Evolutionary conservation across 2,888 invertebrate species (phyloP), one percentile per base, ranked within the genome.

Genomic region (Himalopsyche kuldschensis): DNA sequence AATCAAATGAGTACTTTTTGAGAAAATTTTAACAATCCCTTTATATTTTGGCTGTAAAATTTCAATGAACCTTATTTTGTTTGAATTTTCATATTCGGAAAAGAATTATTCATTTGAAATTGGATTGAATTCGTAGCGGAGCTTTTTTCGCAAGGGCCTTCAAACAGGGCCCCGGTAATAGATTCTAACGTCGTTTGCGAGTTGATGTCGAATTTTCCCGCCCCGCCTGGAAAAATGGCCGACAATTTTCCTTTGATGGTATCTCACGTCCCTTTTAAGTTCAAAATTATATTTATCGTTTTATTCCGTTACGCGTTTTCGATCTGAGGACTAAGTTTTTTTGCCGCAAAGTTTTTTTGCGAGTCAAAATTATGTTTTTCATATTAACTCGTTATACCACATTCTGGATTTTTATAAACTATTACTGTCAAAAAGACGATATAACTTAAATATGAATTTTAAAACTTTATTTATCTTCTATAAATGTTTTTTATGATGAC

Each of bases 201-300:
- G 80, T 84, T 79, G 83, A 84, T 82, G 84, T 84, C 48, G 82
- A 81, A 85, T 82, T 84, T 84, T 86, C 84, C 86, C 85, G 81
- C 86, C 82, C 80, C 81, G 79, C 79, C 84, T 83, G 83, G 80
- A 86, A 84, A 86, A 86, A 86, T 86, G 86, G 86, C 86, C 83
- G 82, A 81, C 86, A 84, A 84, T 84, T 84, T 86, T 78, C 82
- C 86, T 86, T 86, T 86, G 86, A 86, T 78, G 80, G 76, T 76
- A 48, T 78, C 84, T 80, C 84, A 79, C 84, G 83, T 84, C 84
- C 84, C 82, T 83, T 85, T 85, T 82, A 84, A 85, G 84, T 83
- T 86, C 78, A 80, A 86, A 86, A 86, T 86, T 84, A 85, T 85
- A 82, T 86, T 86, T 86, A 86, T 85, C 84, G 85, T 79, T 85